Evolutionary conservation across 2,888 invertebrate genomes (phyloP), one percentile per base, ranked within the genome.

Genomic region (Chrysolina americana): DNA sequence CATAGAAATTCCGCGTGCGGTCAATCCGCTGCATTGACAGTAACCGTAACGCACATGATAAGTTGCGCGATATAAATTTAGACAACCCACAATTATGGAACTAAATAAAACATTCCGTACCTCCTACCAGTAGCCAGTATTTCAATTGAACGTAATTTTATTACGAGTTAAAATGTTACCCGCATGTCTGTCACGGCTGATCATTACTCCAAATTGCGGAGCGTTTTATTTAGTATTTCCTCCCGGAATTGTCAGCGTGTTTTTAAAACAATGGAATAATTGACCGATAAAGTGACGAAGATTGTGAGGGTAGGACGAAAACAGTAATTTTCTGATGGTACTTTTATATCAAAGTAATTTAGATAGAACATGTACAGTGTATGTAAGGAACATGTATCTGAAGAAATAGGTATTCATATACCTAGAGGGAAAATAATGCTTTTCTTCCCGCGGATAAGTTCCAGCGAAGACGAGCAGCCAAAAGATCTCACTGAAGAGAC

Each of bases 131-230:
- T 19, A 23, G 53, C 23, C 23, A 36, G n/a, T 63, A 64, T 59
- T 65, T 68, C 36, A 73, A 69, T 59, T 65, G 65, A 59, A 71
- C 21, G 15, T 65, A 64, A 62, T 64, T 64, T 59, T 68, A 71
- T 68, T 68, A 71, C 68, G 59, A 71, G 48, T 62, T 62, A 69
- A 68, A 65, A 63, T 75, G 71, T 71, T 75, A 65, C 75, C 75
- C 75, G 75, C 75, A 75, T 75, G 65, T 75, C 68, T 68, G 75
- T 71, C 65, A 56, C 44, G 62, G 56, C 21, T 36, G 41, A 63
- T 19, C 50, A 73, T 69, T 73, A 59, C 41, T 56, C 17, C 50
- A 36, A 68, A 68, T 56, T 68, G 68, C 53, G 41, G 19, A 53
- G 53, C 48, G 28, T 50, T 66, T 66, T 50, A 66, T 66, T 66